Evolutionary conservation across 2,888 invertebrate species (phyloP), one percentile per base, ranked within the genome.

Genomic region (Trisateles emortualis): DNA sequence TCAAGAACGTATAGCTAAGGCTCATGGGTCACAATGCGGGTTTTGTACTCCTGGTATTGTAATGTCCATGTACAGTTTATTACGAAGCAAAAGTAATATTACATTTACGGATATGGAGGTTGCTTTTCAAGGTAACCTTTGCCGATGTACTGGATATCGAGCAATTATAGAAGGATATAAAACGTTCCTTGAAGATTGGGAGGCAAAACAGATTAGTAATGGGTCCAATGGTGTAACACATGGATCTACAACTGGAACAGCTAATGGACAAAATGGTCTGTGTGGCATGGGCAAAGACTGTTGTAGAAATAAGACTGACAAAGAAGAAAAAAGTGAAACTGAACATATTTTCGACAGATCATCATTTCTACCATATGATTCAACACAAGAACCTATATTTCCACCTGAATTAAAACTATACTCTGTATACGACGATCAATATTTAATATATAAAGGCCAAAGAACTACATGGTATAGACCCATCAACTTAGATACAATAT

Each of bases 11-110:
- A 95, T 97, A 42, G 96, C 97, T 0, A 95, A 96, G 88, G 94
- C 96, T 0, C 97, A 98, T 72, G 98, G 98, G 0, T 96, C 97
- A 0, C 98, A 98, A 85, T 98, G 98, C 79, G 97, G 97, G 1
- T 97, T 96, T 82, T 97, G 97, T 72, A 97, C 97, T 0, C 97
- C 97, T 1, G 98, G 98, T 10, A 97, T 98, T 62, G 96, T 98
- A 0, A 98, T 98, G 98, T 97, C 97, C 0, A 97, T 97, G 97
- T 98, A 97, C 77, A 93, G 96, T 0, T 88, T 98, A 35, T 88
- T 98, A 0, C 88, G 97, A 74, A 95, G 93, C 59, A 78, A 76
- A 50, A 79, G 71, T 47, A 80, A 80, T 55, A 86, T 92, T 22
- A 87, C 79, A 65, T 92, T 85, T 57, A 95, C 94, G 52, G 95